phyloP scores from a whole-genome alignment of 2,797 vertebrate species.

The Moxostoma hubbsi region DNA sequence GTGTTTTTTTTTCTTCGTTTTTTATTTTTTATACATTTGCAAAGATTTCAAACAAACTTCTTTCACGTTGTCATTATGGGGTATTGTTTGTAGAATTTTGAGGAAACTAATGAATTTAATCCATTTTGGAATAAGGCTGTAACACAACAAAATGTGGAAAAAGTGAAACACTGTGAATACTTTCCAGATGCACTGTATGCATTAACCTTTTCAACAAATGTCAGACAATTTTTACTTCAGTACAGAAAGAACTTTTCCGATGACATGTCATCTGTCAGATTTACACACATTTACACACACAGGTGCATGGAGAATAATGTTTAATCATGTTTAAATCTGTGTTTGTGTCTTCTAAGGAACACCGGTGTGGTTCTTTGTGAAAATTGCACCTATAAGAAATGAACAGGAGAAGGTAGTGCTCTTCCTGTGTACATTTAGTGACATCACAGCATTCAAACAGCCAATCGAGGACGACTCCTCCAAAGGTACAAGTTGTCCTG shows the following conservation, averaged over 20 bases:
- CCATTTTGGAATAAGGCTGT: no score
- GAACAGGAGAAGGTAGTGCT: conserved; percentile 93
- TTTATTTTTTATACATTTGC: no score
- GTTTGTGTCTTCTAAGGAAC: conserved; percentile 74
- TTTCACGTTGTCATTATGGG: no score
- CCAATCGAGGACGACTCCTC: conserved; percentile 90
- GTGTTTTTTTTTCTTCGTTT: no score
- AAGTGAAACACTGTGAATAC: no score
- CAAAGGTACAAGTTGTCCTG: conserved; percentile 79
- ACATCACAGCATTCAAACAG: conserved; percentile 93
- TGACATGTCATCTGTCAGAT: neutral
- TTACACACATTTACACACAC: neutral
- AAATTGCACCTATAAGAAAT: conserved; percentile 91
- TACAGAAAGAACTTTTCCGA: conserved; percentile 10
- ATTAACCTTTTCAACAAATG: conserved; percentile 61
- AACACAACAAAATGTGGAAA: no score
- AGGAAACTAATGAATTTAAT: no score
- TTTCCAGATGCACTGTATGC: no score
- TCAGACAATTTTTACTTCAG: conserved; percentile 58
- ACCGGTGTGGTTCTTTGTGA: conserved; percentile 93
- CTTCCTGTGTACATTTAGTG: conserved; percentile 91
- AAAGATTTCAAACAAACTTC: no score
- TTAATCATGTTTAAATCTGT: conserved; percentile 1
- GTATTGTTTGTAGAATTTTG: no score
- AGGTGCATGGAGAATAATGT: neutral